Evolutionary conservation across 2,113 vertebrate genomes (phyloP), one percentile per base, ranked within the genome.

Genomic region (Brienomyrus brachyistius): DNA sequence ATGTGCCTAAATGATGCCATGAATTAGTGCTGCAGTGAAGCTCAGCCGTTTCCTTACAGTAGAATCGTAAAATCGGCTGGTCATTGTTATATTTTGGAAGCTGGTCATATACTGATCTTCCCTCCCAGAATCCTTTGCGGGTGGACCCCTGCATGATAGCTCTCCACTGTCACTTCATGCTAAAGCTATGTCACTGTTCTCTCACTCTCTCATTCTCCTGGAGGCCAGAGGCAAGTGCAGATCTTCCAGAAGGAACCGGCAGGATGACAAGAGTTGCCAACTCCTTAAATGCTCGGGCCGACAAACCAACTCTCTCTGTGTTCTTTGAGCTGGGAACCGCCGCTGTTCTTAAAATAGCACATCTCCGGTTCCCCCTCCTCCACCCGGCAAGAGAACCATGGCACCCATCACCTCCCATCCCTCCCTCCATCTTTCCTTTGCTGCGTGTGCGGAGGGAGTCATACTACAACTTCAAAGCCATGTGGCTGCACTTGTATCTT

Each of bases 371-470:
- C 74, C 35, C 74, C 74, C 35, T 80, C 74, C 74, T 80, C 74
- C 15, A 40, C 31, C 74, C 74, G n/a, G 74, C 35, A 80, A 35
- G 74, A 51, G 85, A 31, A 86, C 84, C 43, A 50, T n/a, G 52
- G 84, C 50, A 54, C 84, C 27, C 47, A 48, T 51, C n/a, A 47
- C 17, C 51, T 35, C 51, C 51, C 17, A 27, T 19, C 48, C 17
- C 13, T 86, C 48, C 35, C 40, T 48, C 40, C 54, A 19, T 54
- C 31, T 88, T 4, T 84, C 74, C 88, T 90, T 90, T 80, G 40
- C 40, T 13, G 35, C 86, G 10, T 52, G 88, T 83, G 90, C 84
- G 35, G 91, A 77, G 90, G n/a, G 80, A 92, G 90, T 88, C 50
- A 84, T 82, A 48, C 50, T 89, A 31, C 27, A 90, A 88, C 89